Percentiles rank a stretch among this genome's conserved stretches.
Evolutionary conservation across 1,140 invertebrate species (phyloP).

Genomic region (Holcopasites calliopsidis): DNA sequence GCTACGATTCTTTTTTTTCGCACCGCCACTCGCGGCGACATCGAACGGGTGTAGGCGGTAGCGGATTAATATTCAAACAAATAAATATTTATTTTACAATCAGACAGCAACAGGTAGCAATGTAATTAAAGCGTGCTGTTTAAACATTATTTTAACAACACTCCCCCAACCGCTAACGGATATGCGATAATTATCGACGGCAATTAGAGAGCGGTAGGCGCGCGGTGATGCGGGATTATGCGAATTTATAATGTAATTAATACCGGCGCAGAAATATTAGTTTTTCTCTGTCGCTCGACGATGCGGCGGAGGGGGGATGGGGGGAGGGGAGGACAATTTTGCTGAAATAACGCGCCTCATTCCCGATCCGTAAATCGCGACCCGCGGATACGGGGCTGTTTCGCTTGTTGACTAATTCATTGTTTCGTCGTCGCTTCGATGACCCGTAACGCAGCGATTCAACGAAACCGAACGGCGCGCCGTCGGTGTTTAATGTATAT

Average conservation of each 20-base stretch:
- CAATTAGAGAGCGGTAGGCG: constrained; percentile 63
- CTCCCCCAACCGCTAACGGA: constrained; percentile 55
- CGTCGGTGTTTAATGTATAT: not conserved
- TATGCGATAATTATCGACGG: constrained; percentile 66
- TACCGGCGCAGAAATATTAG: constrained; percentile 62
- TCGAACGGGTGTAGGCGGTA: constrained; percentile 19
- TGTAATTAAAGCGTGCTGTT: constrained; percentile 65
- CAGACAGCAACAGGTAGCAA: constrained; percentile 65
- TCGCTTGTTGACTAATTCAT: constrained; percentile 45
- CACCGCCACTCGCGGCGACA: not conserved
- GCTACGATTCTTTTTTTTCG: constrained; percentile 47
- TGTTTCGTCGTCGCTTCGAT: constrained; percentile 38
- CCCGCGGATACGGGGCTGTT: constrained; percentile 17
- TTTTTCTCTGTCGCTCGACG: constrained; percentile 59
- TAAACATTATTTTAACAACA: constrained; percentile 67
- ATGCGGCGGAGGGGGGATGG: too few species aligned
- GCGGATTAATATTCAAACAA: constrained; percentile 65
- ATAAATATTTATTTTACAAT: constrained; percentile 68
- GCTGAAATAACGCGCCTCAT: constrained; percentile 58
- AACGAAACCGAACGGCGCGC: not conserved
- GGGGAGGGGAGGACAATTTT: constrained; percentile 54
- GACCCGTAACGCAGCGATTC: constrained; percentile 14
- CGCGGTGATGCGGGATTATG: constrained; percentile 63
- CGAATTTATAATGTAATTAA: constrained; percentile 66
- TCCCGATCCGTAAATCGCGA: constrained; percentile 39